Evolutionary conservation across 2,797 vertebrate genomes (phyloP).

Genomic region (Microcaecilia unicolor): DNA sequence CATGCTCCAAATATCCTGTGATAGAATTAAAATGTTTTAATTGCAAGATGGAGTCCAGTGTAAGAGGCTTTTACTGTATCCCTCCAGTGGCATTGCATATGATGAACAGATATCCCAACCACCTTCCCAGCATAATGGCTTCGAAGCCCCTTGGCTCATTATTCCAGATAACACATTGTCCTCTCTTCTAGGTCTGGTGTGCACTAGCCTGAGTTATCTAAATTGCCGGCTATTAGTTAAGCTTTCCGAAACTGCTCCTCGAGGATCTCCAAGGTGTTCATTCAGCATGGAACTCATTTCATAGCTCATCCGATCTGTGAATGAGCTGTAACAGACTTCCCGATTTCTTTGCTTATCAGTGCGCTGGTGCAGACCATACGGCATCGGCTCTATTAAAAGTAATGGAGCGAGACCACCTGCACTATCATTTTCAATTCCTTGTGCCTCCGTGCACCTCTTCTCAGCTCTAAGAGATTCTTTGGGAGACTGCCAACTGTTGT

Average conservation of each 20-base stretch:
- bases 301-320: slow-evolving; percentile 9
- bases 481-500: not conserved
- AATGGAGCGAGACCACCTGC: not conserved
- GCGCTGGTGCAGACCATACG: not conserved
- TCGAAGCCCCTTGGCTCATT: no score
- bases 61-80: no score
- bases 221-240: not conserved
- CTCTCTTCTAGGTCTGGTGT: not conserved
- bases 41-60: no score
- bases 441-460: not conserved
- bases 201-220: not conserved
- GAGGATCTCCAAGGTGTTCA: not conserved
- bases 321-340: slow-evolving; percentile 1
- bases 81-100: no score
- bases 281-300: slow-evolving; percentile 8
- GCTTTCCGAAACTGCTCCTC: not conserved
- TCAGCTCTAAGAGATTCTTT: not conserved
- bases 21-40: no score
- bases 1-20: no score
- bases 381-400: slow-evolving; percentile 9
- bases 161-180: not conserved
- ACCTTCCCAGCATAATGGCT: no score
- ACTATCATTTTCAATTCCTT: slow-evolving; percentile 10
- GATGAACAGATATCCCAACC: no score
- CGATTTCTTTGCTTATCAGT: not conserved